A percentile compares a stretch with the other conserved stretches of the same genome.
phyloP scores from a whole-genome alignment of 2,888 invertebrate genomes.

The Drosophila aldrichi region DNA sequence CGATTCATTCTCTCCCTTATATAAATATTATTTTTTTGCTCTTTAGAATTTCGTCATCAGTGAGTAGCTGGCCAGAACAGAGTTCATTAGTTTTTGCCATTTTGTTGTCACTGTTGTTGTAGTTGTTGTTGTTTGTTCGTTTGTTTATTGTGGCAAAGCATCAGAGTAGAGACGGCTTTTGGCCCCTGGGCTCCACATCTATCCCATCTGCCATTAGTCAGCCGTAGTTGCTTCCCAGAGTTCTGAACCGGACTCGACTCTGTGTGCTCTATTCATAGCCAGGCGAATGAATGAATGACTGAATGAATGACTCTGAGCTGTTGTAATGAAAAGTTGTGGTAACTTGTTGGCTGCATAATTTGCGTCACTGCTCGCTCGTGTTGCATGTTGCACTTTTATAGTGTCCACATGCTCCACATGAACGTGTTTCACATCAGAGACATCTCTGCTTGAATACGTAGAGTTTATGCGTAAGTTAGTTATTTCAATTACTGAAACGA shows the following conservation, averaged over 20 bases:
- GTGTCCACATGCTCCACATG: slow-evolving; percentile 21
- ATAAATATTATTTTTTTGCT: slow-evolving; percentile 1
- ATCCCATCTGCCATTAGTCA: slow-evolving; percentile 35
- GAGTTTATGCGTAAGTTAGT: neutral
- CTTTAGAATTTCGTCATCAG: slow-evolving; percentile 44
- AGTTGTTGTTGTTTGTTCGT: slow-evolving; percentile 17
- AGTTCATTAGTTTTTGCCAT: slow-evolving; percentile 72
- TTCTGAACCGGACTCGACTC: neutral
- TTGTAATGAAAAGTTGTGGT: slow-evolving; percentile 70
- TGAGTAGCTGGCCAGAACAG: slow-evolving; percentile 38
- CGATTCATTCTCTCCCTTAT: slow-evolving; percentile 7
- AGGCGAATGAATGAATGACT: slow-evolving; percentile 13
- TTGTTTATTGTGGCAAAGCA: slow-evolving; percentile 38
- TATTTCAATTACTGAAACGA: slow-evolving; percentile 2
- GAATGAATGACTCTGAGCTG: slow-evolving; percentile 50
- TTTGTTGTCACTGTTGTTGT: slow-evolving; percentile 10
- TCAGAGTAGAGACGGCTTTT: slow-evolving; percentile 19
- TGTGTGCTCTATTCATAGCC: slow-evolving; percentile 26
- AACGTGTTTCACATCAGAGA: neutral
- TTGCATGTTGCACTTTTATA: slow-evolving; percentile 48
- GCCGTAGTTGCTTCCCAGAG: slow-evolving; percentile 1
- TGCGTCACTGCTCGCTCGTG: slow-evolving; percentile 30
- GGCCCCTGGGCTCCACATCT: slow-evolving; percentile 24
- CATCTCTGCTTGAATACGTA: neutral
- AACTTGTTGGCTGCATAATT: slow-evolving; percentile 53